Evolutionary conservation across 2,113 vertebrate species (phyloP), one percentile per base, ranked within the genome.

Genomic region (Amphiprion ocellaris): DNA sequence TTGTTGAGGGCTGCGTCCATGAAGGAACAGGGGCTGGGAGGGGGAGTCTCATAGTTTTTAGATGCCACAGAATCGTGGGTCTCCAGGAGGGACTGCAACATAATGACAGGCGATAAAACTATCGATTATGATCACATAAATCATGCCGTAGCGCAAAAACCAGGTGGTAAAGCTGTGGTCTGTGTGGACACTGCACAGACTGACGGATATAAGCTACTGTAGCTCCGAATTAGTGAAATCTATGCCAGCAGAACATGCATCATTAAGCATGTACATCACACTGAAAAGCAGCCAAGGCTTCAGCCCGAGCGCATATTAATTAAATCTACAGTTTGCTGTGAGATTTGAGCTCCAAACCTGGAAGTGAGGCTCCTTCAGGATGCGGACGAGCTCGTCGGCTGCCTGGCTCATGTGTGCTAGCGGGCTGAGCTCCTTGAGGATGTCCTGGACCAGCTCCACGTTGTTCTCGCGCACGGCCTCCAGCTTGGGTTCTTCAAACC

Each of bases 381-480:
- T 98, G 73, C 90, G 88, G 0, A 93, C 88, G 65, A 99, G 95
- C 90, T 99, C 98, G 0, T 96, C 95, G 0, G 96, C 97, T 0
- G 94, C 90, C 64, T 92, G 90, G 87, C 95, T 97, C 53, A 84
- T 92, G 44, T 94, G 80, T 0, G 92, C 83, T 73, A 97, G 92
- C 1, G 93, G 95, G 0, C 92, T 93, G 28, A 99, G 95, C 89
- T 99, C 98, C 10, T 94, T 92, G 33, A 99, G 96, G 91, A 99
- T 98, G 77, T 99, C 98, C 95, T 97, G 97, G 82, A 98, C 96
- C 92, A 99, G 94, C 91, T 98, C 97, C 91, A 99, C 49, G 52
- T 99, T 99, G 90, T 98, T 96, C 66, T 96, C 98, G 4, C 97
- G 85, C 80, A 99, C 97, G 77, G 97, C 98, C 90, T 99, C 97